phyloP scores from a whole-genome alignment of 2,113 vertebrate species.

The Saguinus imperator region DNA sequence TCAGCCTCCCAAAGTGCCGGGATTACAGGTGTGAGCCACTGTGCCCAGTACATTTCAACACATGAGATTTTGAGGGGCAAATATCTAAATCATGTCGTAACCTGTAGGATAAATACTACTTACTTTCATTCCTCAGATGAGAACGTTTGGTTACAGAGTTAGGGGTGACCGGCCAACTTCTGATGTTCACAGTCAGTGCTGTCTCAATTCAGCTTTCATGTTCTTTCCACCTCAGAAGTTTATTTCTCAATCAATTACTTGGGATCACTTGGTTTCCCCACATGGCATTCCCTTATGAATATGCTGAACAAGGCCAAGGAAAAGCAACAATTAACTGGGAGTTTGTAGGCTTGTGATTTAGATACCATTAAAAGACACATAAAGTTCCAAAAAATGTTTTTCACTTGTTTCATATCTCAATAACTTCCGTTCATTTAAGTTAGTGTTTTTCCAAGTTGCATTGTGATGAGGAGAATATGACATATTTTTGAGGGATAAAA shows the following conservation, averaged over 20 bases:
- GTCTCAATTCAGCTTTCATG: neutral
- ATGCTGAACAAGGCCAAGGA: neutral
- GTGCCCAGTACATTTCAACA: no score
- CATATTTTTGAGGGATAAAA: neutral
- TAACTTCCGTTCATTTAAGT: neutral
- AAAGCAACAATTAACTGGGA: neutral
- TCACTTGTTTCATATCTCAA: neutral
- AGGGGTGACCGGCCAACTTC: neutral
- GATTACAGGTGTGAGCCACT: no score
- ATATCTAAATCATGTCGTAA: no score
- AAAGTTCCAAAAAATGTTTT: neutral
- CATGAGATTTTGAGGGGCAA: no score
- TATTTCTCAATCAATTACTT: neutral
- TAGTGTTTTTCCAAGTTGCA: neutral
- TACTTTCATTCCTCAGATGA: neutral
- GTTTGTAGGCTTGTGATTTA: neutral
- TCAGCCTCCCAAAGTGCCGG: no score
- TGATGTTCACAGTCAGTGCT: neutral
- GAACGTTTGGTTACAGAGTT: neutral
- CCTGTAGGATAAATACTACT: neutral
- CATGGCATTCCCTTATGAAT: fast-evolving
- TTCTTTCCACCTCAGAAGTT: neutral
- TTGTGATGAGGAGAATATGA: neutral
- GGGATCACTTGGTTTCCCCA: neutral
- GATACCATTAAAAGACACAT: neutral